phyloP scores from a whole-genome alignment of 1,140 invertebrate genomes.

The Aphelenchoides fujianensis region DNA sequence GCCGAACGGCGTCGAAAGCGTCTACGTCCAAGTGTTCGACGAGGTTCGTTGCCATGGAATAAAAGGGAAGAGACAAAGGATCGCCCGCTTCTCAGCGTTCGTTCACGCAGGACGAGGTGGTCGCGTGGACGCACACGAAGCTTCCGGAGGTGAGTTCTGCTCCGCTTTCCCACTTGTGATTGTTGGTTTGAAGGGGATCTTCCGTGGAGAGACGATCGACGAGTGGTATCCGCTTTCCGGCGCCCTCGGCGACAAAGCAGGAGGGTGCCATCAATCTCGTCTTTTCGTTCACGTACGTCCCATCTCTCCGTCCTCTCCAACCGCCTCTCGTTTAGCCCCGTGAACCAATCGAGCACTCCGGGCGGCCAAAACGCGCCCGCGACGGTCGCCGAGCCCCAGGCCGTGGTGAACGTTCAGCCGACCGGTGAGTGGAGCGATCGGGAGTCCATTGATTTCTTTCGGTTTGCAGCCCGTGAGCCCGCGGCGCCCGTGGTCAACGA shows the following conservation, averaged over 20 bases:
- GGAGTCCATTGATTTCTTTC: no score
- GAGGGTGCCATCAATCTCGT: conserved; percentile 76
- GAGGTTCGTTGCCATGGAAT: conserved; percentile 71
- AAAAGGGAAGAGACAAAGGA: no score
- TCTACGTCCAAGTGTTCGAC: conserved; percentile 91
- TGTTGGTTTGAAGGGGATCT: conserved; percentile 65
- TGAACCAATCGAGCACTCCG: not conserved
- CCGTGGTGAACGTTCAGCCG: not conserved
- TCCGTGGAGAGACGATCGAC: conserved; percentile 82
- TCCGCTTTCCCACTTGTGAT: not conserved
- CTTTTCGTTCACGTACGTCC: conserved; percentile 69
- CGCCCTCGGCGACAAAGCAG: conserved; percentile 74
- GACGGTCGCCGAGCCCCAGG: conserved; percentile 16
- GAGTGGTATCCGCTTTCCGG: conserved; percentile 79
- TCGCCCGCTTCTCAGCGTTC: conserved; percentile 69
- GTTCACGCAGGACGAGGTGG: conserved; percentile 88
- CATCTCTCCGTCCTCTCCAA: conserved; percentile 53
- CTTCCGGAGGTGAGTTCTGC: conserved; percentile 71
- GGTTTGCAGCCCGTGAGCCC: not conserved
- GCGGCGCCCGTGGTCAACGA: conserved; percentile 42
- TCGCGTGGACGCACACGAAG: conserved; percentile 80
- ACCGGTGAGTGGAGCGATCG: conserved; percentile 8
- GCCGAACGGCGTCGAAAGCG: conserved; percentile 78
- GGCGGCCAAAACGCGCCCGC: conserved; percentile 3
- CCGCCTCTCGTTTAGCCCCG: conserved; percentile 6